Conservation (phyloP, 2,113 vertebrate species). For the Brachypodius melanocephalos region DNA sequence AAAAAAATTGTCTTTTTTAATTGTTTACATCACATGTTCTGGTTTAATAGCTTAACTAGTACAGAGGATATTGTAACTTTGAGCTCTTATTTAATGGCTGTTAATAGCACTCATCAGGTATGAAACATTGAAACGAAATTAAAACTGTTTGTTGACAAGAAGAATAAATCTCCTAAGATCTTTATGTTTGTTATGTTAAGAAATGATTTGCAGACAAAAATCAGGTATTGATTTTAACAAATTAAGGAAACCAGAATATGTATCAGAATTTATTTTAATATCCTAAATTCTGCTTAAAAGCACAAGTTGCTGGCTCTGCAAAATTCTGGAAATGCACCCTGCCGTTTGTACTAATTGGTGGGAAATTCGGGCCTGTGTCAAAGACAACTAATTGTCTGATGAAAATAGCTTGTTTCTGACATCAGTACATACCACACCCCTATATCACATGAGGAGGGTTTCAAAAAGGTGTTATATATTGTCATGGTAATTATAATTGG, state of each 20-base stretch:
- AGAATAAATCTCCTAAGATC: conserved; percentile 52
- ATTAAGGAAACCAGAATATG: conserved; percentile 50
- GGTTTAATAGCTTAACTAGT: not conserved
- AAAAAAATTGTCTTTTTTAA: not conserved
- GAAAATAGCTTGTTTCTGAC: conserved; percentile 80
- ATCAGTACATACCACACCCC: conserved; percentile 67
- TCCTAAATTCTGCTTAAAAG: conserved; percentile 63
- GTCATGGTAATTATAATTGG: conserved; percentile 77
- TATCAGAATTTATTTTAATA: conserved; percentile 64
- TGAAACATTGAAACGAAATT: conserved; percentile 57
- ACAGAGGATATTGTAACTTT: conserved; percentile 10
- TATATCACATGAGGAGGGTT: conserved; percentile 64
- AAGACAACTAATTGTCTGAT: conserved; percentile 81
- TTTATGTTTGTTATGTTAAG: conserved; percentile 31
- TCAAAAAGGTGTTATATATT: conserved; percentile 74
- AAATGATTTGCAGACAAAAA: conserved; percentile 45
- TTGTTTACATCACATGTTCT: not conserved
- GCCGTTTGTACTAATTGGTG: conserved; percentile 79
- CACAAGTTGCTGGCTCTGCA: conserved; percentile 56
- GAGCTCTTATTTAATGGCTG: not conserved
- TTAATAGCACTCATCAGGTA: conserved; percentile 9
- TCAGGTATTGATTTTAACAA: conserved; percentile 54
- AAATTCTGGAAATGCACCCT: conserved; percentile 78
- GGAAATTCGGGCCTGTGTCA: conserved; percentile 74
- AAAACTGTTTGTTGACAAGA: conserved; percentile 59